A percentile compares a stretch with the other conserved stretches of the same genome.
phyloP scores from a whole-genome alignment of 2,113 vertebrate species.

The Burhinus oedicnemus region DNA sequence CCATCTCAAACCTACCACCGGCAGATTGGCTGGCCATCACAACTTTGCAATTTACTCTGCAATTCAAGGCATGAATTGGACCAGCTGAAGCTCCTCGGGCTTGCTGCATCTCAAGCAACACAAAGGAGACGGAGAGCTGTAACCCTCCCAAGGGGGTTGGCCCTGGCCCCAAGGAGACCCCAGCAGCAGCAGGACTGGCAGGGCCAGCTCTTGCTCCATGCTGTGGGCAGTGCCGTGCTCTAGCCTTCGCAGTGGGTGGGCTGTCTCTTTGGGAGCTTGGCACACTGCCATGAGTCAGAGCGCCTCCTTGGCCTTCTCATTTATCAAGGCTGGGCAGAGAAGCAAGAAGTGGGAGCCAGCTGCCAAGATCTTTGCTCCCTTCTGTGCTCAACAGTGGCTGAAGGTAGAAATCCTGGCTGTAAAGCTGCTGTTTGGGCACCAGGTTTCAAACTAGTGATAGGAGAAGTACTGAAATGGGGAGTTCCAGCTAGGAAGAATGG shows the following conservation, averaged over 20 bases:
- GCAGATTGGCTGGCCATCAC: not conserved
- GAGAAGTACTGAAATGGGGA: not conserved
- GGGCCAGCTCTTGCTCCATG: not conserved
- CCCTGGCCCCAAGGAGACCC: not conserved
- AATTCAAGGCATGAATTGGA: not conserved
- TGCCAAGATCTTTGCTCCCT: conserved; percentile 27
- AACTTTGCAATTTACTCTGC: not conserved
- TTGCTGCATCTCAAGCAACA: not conserved
- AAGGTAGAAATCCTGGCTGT: not conserved
- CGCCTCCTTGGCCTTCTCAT: conserved; percentile 15
- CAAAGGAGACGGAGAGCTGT: not conserved
- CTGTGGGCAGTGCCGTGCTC: accelerated
- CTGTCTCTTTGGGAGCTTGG: not conserved
- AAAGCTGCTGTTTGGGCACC: not conserved
- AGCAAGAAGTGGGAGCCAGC: not conserved
- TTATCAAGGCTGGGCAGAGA: not conserved
- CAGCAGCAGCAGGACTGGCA: not conserved
- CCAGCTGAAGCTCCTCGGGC: not conserved
- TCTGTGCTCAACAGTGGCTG: not conserved
- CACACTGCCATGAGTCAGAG: conserved; percentile 9
- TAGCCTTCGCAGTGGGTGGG: not conserved
- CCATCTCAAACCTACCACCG: not conserved
- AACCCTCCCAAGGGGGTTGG: accelerated
- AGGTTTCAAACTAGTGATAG: not conserved
- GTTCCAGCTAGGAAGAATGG: not conserved